Evolutionary conservation across 2,113 vertebrate species (phyloP), one percentile per base, ranked within the genome.

Genomic region (Eublepharis macularius): DNA sequence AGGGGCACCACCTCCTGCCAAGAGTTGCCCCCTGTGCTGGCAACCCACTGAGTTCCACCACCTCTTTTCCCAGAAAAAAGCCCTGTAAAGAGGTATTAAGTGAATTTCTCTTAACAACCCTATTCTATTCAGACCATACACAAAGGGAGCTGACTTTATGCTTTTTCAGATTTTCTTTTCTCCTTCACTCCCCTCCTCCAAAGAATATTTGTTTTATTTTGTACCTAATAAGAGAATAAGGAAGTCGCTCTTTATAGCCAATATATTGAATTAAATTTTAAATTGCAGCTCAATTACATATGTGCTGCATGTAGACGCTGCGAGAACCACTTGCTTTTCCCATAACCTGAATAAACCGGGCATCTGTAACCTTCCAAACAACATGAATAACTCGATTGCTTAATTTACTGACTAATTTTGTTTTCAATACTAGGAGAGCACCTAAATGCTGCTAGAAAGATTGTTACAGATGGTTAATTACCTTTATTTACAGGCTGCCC

Each of bases 391-490:
- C 47, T 12, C 76, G 47, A 81, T 51, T 54, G n/a, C 54, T 81
- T 81, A 76, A 81, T 86, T 74, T 75, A 54, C 43, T 21, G 34
- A 60, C 76, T 66, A 79, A 81, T 76, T 81, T 76, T 51, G 72
- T 86, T 76, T 65, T 75, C 47, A 69, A 29, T n/a, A 63, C 32
- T 19, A 60, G 69, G 32, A 68, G 39, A 45, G 32, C 32, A 76
- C 45, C 80, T 54, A 75, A 60, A 57, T 76, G 60, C 65, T 36
- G 45, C 73, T 19, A 66, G 4, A 12, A 86, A 9, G 87, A 34
- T 88, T 85, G 84, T 89, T 88, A 82, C 90, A 89, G 77, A 79
- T 90, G 72, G 81, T 83, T 89, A 93, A 92, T 93, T 91, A 82
- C 47, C 87, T 84, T 54, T 88, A 69, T 90, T 93, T 92, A 85